Evolutionary conservation across 1,140 invertebrate genomes (phyloP).

Genomic region (Aricia agestis): DNA sequence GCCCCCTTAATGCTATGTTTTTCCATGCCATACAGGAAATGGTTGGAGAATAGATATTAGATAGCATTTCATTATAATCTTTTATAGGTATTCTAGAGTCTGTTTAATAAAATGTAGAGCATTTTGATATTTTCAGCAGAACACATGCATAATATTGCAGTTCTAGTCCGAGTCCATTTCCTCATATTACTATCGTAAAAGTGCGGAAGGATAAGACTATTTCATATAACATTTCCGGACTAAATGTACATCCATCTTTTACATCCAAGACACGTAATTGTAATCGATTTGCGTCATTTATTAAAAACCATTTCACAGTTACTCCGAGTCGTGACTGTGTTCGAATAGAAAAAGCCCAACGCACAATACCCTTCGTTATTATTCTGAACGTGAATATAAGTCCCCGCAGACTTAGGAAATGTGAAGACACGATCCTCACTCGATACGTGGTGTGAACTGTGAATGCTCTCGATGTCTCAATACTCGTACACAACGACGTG

Average conservation of each 20-base stretch:
- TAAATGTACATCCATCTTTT: background rate
- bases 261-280: background rate
- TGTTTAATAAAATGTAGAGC: no score
- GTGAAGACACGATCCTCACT: background rate
- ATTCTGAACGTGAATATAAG: slow-evolving; percentile 1
- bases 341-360: background rate
- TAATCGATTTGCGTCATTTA: slow-evolving; percentile 14
- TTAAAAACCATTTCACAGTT: slow-evolving; percentile 12
- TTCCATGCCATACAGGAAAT: no score
- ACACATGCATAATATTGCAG: no score
- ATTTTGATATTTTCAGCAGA: no score
- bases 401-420: background rate
- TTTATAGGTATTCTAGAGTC: no score
- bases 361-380: slow-evolving; percentile 13
- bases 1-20: no score
- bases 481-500: no score
- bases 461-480: no score
- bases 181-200: background rate
- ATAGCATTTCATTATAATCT: no score
- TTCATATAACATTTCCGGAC: background rate
- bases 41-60: no score
- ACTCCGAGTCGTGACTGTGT: background rate
- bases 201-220: background rate
- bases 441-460: background rate
- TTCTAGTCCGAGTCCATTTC: no score